Percentiles rank a stretch among this genome's conserved stretches.
Conservation (phyloP, 2,797 vertebrate genomes). For the Moxostoma hubbsi region DNA sequence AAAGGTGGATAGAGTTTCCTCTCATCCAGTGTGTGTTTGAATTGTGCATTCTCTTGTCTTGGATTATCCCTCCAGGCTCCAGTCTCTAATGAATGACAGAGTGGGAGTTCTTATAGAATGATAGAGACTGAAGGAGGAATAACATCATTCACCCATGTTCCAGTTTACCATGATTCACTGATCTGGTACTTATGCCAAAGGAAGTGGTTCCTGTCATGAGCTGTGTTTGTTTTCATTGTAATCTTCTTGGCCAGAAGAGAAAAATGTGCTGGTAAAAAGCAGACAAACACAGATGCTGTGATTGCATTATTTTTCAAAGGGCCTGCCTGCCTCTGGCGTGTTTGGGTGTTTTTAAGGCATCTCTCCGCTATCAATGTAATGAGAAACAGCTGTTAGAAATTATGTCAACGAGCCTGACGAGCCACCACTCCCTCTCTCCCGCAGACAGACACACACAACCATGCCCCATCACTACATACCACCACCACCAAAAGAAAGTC, state of each 20-base stretch:
- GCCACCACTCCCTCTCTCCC: no score
- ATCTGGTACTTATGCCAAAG: no score
- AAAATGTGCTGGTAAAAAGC: neutral
- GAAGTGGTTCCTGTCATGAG: neutral
- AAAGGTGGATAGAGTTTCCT: neutral
- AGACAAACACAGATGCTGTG: neutral
- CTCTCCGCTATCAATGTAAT: no score
- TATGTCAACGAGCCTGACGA: no score
- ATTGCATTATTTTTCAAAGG: neutral
- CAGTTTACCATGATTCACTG: slow-evolving; percentile 10
- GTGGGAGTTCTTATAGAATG: neutral
- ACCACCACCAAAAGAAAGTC: no score
- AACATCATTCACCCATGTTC: slow-evolving; percentile 1
- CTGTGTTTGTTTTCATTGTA: neutral
- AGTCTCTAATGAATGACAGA: slow-evolving; percentile 21
- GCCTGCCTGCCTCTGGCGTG: no score
- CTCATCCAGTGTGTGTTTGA: neutral
- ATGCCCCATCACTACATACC: no score
- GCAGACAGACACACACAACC: no score
- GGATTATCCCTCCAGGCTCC: slow-evolving; percentile 1
- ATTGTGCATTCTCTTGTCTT: neutral
- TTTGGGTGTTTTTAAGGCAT: no score
- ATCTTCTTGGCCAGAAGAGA: neutral
- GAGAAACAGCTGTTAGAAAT: no score
- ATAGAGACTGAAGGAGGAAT: neutral